Percentiles rank a stretch among this genome's conserved stretches.
Evolutionary conservation across 2,797 vertebrate genomes (phyloP).

Genomic region (Monodelphis domestica): DNA sequence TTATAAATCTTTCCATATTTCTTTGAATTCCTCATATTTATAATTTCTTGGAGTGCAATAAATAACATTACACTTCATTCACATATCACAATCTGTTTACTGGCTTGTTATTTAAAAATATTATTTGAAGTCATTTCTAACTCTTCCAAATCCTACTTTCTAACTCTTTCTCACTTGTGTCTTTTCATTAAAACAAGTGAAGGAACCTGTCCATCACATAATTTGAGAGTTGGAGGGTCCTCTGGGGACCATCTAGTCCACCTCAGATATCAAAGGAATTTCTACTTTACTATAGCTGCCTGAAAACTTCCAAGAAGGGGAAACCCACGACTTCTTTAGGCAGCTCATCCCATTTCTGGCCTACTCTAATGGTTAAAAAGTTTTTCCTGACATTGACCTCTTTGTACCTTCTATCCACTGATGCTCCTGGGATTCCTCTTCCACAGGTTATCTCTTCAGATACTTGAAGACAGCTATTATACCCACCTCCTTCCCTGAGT

Average conservation of each 20-base stretch:
- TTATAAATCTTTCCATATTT: neutral
- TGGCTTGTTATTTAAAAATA: neutral
- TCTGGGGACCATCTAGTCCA: neutral
- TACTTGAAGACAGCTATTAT: neutral
- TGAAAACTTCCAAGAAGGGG: too few relatives aligned
- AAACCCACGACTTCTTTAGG: neutral
- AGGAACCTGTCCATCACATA: neutral
- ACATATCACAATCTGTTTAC: neutral
- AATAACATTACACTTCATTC: neutral
- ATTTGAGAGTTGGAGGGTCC: neutral
- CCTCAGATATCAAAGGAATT: neutral
- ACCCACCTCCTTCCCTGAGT: accelerated
- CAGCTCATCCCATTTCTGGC: neutral
- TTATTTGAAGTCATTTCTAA: neutral
- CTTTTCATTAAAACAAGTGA: neutral
- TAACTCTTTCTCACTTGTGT: neutral
- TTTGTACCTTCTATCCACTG: neutral
- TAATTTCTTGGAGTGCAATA: neutral
- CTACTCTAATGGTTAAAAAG: neutral
- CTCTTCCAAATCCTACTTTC: neutral
- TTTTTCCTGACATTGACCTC: neutral
- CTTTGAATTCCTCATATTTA: neutral
- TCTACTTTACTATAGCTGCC: neutral
- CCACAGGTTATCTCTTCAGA: neutral
- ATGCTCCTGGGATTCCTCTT: neutral